Evolutionary conservation across 2,797 vertebrate species (phyloP).

Genomic region (Galago senegalensis): DNA sequence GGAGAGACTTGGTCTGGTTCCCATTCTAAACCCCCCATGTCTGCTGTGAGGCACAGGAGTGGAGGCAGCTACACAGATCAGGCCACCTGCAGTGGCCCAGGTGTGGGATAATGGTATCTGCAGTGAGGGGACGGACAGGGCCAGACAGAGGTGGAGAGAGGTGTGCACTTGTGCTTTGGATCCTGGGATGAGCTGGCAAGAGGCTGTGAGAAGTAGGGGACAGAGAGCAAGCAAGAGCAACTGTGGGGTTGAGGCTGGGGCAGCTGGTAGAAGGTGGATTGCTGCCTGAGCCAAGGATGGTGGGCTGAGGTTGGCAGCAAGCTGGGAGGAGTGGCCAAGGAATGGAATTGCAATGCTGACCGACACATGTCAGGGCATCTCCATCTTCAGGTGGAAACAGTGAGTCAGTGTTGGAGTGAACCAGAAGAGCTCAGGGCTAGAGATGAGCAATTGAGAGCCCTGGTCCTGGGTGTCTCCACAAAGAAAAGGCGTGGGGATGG

Average conservation of each 20-base stretch:
- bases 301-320: background rate
- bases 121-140: background rate
- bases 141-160: no score
- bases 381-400: background rate
- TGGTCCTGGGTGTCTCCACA: background rate
- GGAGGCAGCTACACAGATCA: background rate
- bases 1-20: background rate
- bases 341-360: background rate
- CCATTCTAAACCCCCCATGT: background rate
- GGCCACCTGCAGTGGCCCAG: background rate
- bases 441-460: background rate
- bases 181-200: background rate
- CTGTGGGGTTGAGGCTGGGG: background rate
- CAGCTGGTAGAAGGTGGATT: background rate
- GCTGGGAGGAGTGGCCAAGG: background rate
- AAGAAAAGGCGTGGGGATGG: background rate
- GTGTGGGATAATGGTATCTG: fast-evolving
- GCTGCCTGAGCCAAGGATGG: background rate
- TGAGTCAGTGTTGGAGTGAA: background rate
- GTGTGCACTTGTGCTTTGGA: background rate
- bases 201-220: background rate
- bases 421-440: background rate
- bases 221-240: background rate
- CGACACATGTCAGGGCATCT: no score
- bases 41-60: background rate